Base-by-base conservation (phyloP, 2,797 vertebrate genomes). In the Sebastes nivosus region DNA sequence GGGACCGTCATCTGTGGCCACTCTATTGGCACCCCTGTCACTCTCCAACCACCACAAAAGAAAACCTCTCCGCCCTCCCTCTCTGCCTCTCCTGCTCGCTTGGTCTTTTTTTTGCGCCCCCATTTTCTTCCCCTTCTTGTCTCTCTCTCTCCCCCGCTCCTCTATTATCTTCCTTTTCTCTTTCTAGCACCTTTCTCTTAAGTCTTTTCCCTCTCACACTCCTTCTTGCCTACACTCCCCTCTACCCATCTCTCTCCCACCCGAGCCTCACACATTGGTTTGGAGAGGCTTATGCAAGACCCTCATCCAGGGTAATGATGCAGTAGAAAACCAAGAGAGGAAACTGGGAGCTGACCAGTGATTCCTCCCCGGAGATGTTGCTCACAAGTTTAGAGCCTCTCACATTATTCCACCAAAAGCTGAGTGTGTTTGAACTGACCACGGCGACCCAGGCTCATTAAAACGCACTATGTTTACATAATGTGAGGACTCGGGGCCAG, bases 221-320 rank as follows among this genome's bases (percentile, higher is more conserved):
- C 72, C 73, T 81, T 81, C 80, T 84, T 80, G 83, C 87, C 81
- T 70, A 66, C 79, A 54, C 79, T 58, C 42, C 38, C 54, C 22
- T 67, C 18, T 67, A 18, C 75, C 77, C 79, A 61, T 73, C 79
- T 80, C 80, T 81, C 84, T 77, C 61, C 75, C 52, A 54, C 59
- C 72, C 10, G 24, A 81, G 72, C 77, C 82, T 16, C 67, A 82
- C 91, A 91, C 93, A 90, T 71, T 89, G 89, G 85, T 90, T 90
- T 94, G 86, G 92, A 95, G 93, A 93, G 93, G 92, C 93, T 95
- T 95, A 95, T 83, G 94, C 93, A 95, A 95, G 91, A 82, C 90
- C 90, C 93, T 95, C 89, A 89, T 89, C 86, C 83, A 88, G 87
- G 91, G 83, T 91, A 93, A 90, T 88, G 87, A 89, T 87, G 89